Evolutionary conservation across 2,888 invertebrate genomes (phyloP).

Genomic region (Dynastes grantii): DNA sequence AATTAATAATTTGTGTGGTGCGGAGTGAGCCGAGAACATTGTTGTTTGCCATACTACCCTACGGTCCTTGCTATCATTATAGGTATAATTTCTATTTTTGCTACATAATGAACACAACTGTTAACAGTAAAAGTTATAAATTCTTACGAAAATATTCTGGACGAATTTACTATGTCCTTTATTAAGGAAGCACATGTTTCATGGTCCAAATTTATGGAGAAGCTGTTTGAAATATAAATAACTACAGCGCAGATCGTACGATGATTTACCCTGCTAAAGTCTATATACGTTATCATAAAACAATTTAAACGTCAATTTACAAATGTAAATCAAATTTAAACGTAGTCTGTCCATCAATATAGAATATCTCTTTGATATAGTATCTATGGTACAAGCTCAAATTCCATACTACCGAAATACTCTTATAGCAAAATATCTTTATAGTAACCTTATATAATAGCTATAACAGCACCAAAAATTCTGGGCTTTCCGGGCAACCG

Average conservation of each 20-base stretch:
- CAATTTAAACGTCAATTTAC: slow-evolving; percentile 18
- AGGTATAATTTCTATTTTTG: too few species aligned
- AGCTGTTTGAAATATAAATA: slow-evolving; percentile 35
- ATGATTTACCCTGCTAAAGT: slow-evolving; percentile 46
- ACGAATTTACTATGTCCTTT: too few species aligned
- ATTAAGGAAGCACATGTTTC: too few species aligned
- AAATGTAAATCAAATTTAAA: slow-evolving; percentile 29
- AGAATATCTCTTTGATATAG: slow-evolving; percentile 34
- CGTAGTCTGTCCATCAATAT: slow-evolving; percentile 36
- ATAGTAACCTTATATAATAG: slow-evolving; percentile 37
- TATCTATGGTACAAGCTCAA: slow-evolving; percentile 44
- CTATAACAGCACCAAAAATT: slow-evolving; percentile 42
- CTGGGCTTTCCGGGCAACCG: slow-evolving; percentile 14
- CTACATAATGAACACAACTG: too few species aligned
- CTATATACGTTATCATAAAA: slow-evolving; percentile 27
- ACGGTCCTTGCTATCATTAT: too few species aligned
- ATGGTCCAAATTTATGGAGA: background rate
- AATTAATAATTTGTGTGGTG: too few species aligned
- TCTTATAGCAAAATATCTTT: slow-evolving; percentile 49
- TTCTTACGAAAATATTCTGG: too few species aligned
- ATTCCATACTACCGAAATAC: slow-evolving; percentile 42
- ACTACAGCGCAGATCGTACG: slow-evolving; percentile 4
- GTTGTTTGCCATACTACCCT: too few species aligned
- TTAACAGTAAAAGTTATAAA: too few species aligned
- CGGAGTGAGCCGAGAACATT: too few species aligned